Base-by-base conservation (phyloP, 2,888 invertebrate genomes). In the Neoascia interrupta region DNA sequence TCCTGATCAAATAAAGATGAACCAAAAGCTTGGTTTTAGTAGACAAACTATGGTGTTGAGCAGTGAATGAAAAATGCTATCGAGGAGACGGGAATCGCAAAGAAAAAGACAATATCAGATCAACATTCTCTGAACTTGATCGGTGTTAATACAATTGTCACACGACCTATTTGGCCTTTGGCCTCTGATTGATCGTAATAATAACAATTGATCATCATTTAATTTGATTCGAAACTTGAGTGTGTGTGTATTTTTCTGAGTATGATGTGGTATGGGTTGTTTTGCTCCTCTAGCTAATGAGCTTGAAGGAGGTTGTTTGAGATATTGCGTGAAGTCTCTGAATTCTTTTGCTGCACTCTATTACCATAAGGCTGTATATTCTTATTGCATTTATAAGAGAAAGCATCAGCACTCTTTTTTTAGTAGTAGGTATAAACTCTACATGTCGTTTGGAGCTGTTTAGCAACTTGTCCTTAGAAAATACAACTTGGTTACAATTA, bases 161-260 rank as follows among this genome's bases (percentile, higher is more conserved):
- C 88, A 88, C 88, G 88, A 88, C 88, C 89, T 85, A 85, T 84
- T 84, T 87, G 87, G 85, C 88, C 88, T 85, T 83, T 85, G 86
- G 84, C 84, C 86, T 86, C 86, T 86, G 87, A 88, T 88, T 88
- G 87, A 87, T 85, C 85, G 87, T 87, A 87, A 86, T 86, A 66
- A 68, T 58, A 76, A 76, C 66, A 76, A 81, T 81, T 79, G 81
- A 73, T 79, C 70, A 66, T 81, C 76, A 72, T 73, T 81, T 68
- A 76, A 72, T 76, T 81, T 81, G 75, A 60, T 60, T 75, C 39
- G 47, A 75, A 63, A 68, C 54, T n/a, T n/a, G n/a, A n/a, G n/a
- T n/a, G n/a, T n/a, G 53, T 58, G 53, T 51, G 56, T 41, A 10
- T 66, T 51, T 15, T 49, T 36, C 60, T 53, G 39, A 53, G 51